These are phyloP conservation scores for Metallyticus violacea DNA, from an alignment of 2,888 invertebrate species.

Conservation along the genomic window DNA sequence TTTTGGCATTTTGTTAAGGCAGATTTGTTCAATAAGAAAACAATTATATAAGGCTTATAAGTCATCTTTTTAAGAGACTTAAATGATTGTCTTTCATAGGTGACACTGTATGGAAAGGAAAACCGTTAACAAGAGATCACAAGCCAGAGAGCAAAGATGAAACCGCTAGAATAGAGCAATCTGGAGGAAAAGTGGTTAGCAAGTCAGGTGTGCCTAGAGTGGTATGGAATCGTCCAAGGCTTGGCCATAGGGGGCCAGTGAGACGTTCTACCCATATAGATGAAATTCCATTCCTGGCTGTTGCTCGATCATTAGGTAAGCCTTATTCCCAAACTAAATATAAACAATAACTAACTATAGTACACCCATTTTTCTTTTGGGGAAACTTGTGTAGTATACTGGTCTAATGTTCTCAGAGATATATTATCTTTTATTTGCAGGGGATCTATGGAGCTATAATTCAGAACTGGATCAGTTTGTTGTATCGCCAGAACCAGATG, in stretches of 20 bases:
- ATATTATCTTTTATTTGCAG: constrained; percentile 45
- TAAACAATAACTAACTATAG: background rate
- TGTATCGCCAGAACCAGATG: constrained; percentile 97
- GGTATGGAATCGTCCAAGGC: constrained; percentile 92
- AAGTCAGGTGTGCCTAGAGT: constrained; percentile 90
- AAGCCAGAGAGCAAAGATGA: constrained; percentile 90
- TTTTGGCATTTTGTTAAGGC: no score
- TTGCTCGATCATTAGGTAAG: constrained; percentile 85
- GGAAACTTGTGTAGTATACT: no score
- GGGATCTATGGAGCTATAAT: constrained; percentile 98
- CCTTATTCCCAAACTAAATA: background rate
- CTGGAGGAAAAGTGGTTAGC: constrained; percentile 75
- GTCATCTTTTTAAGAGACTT: no score
- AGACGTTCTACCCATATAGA: constrained; percentile 86
- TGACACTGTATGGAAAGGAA: constrained; percentile 72
- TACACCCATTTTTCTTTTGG: no score
- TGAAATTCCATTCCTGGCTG: constrained; percentile 93
- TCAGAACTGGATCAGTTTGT: constrained; percentile 86
- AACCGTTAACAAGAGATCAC: constrained; percentile 85
- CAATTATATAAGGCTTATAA: no score
- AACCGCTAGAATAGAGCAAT: constrained; percentile 75
- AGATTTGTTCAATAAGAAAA: no score
- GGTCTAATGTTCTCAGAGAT: no score
- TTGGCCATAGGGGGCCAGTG: constrained; percentile 83
- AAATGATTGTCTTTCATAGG: constrained; percentile 45